A percentile compares a stretch with the other conserved stretches of the same genome.
phyloP scores from a whole-genome alignment of 2,113 vertebrate species.

The Corythornis vintsioides region DNA sequence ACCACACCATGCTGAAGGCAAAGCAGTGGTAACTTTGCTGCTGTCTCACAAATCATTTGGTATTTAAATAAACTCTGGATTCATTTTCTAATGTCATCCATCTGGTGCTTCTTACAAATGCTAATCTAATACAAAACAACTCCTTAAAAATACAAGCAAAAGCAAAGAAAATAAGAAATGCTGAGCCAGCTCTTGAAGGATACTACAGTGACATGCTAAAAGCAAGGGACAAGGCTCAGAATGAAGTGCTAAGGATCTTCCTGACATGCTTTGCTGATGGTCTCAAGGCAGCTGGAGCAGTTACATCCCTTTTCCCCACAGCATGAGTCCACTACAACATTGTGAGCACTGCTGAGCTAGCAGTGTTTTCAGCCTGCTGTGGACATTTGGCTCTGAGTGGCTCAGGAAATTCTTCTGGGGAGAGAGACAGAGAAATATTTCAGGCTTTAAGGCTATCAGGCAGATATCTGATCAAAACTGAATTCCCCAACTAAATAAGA shows the following conservation, averaged over 20 bases:
- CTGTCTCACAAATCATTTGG: background rate
- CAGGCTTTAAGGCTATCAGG: background rate
- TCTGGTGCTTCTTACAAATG: background rate
- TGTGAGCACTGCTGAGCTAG: background rate
- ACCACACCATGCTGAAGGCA: background rate
- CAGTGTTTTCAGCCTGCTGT: background rate
- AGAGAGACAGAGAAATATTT: background rate
- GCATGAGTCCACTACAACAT: background rate
- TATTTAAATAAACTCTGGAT: background rate
- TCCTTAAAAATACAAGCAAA: slow-evolving; percentile 8
- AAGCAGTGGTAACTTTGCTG: background rate
- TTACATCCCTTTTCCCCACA: background rate
- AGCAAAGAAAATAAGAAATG: background rate
- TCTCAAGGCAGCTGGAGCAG: background rate
- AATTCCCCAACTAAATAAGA: background rate
- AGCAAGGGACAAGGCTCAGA: background rate
- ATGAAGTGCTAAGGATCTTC: background rate
- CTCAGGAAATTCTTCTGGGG: background rate
- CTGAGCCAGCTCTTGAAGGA: background rate
- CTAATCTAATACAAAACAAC: background rate
- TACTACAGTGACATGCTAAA: background rate
- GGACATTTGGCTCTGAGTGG: background rate
- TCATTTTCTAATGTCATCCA: background rate
- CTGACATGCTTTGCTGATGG: background rate
- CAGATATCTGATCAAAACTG: background rate